phyloP scores from a whole-genome alignment of 1,140 invertebrate genomes.

The Listronotus oregonensis region DNA sequence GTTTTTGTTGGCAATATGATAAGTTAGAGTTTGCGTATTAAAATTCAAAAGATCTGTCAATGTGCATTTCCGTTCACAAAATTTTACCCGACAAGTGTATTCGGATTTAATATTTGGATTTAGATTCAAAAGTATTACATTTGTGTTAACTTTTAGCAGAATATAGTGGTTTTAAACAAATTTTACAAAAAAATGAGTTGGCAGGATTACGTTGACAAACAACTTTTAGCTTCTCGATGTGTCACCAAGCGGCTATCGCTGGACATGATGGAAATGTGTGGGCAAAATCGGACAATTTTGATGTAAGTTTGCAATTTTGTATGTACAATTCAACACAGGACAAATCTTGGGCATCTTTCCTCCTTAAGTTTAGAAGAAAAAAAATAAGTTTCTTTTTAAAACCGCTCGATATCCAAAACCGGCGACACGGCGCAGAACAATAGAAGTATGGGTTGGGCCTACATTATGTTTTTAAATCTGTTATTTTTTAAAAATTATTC shows the following conservation, averaged over 20 bases:
- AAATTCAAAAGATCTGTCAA: constrained; percentile 2
- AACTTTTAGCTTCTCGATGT: constrained; percentile 90
- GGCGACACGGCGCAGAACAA: no score
- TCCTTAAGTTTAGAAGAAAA: neutral
- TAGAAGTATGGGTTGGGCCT: no score
- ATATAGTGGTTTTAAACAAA: constrained; percentile 42
- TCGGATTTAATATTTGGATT: constrained; percentile 5
- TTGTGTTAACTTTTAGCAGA: constrained; percentile 22
- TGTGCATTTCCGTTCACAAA: constrained; percentile 6
- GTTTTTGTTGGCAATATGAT: constrained; percentile 11
- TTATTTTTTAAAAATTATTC: no score
- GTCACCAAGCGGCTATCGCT: constrained; percentile 90
- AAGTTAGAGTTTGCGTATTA: neutral
- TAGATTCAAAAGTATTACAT: constrained; percentile 10
- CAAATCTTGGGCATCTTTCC: neutral
- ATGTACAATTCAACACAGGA: neutral
- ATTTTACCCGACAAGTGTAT: neutral
- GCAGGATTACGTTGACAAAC: constrained; percentile 98
- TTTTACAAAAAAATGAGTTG: constrained; percentile 79
- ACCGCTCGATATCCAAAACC: no score
- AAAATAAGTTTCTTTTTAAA: neutral
- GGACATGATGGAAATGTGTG: constrained; percentile 94
- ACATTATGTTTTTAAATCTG: no score
- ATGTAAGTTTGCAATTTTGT: constrained; percentile 71
- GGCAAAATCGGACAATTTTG: constrained; percentile 91